Base-by-base conservation (phyloP, 2,113 vertebrate genomes). In the Scomber colias region DNA sequence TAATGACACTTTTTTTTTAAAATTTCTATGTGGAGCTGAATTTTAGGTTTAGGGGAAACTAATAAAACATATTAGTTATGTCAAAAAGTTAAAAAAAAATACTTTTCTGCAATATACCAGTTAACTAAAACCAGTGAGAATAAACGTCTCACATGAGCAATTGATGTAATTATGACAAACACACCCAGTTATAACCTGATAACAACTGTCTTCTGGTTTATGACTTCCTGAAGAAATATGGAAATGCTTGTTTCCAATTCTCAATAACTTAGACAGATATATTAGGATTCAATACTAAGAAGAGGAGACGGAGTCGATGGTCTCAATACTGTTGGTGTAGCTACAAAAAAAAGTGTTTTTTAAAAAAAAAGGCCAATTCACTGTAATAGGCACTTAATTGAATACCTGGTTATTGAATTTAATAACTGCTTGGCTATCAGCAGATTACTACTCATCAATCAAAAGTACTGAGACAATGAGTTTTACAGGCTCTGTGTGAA, bases 281-380 rank as follows among this genome's bases (percentile, higher is more conserved):
- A 67, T 65, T 3, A 31, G 45, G 17, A 35, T 17, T 79, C 27
- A 68, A 53, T 19, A 63, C 45, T 40, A 48, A 56, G 8, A 70
- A 15, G 17, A 11, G 13, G 35, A 77, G 71, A 80, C 66, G 56
- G 12, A 79, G 56, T 31, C 3, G 24, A 21, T 61, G 27, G 63
- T 77, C 72, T 68, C 24, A 78, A 86, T 80, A 76, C 78, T 77
- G 82, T 75, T 61, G 71, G 46, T 21, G 50, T 44, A n/a, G 73
- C 49, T 84, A 48, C 51, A 51, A 67, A 46, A 27, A 27, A 44
- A 68, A 61, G 64, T 21, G 24, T 46, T 46, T 76, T 15, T 3
- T 24, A 2, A 27, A 27, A 27, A 15, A 11, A 59, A 51, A 50
- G 35, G 61, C 27, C 0, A 45, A 57, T 27, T 30, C 1, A 54